Conservation (phyloP, 2,888 invertebrate genomes). For the Zygogramma bicolorata region DNA sequence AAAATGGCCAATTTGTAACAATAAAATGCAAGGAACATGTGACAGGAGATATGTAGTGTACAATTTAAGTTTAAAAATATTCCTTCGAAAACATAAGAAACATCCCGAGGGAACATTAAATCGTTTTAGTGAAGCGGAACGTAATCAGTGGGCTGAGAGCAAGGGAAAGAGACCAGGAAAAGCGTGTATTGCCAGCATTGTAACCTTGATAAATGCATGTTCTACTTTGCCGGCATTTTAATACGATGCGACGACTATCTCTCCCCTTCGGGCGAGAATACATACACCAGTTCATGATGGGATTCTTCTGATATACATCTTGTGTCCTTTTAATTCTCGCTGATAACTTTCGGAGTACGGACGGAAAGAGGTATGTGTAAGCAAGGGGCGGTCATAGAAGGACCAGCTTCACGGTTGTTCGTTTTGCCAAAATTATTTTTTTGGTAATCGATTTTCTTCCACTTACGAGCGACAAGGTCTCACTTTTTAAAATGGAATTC, state of each 20-base stretch:
- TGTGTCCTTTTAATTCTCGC: background rate
- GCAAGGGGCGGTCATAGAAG: too few species aligned
- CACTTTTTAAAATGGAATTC: too few species aligned
- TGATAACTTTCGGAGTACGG: background rate
- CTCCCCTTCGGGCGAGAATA: background rate
- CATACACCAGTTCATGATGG: background rate
- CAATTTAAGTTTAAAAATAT: conserved; percentile 64
- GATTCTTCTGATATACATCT: background rate
- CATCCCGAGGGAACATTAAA: conserved; percentile 59
- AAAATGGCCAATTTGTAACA: conserved; percentile 61
- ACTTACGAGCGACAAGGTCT: too few species aligned
- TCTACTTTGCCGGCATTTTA: conserved; percentile 23
- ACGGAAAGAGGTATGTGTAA: too few species aligned
- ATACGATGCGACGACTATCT: conserved; percentile 8
- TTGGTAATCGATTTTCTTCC: too few species aligned
- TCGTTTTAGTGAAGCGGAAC: conserved; percentile 53
- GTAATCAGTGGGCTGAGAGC: conserved; percentile 40
- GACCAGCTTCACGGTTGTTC: too few species aligned
- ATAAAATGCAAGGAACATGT: conserved; percentile 64
- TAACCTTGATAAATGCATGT: conserved; percentile 36
- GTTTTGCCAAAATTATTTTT: too few species aligned
- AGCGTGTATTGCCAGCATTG: conserved; percentile 30
- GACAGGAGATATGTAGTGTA: conserved; percentile 67
- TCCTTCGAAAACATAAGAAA: conserved; percentile 59
- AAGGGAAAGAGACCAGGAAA: conserved; percentile 29